phyloP scores from a whole-genome alignment of 2,797 vertebrate species.

The Sebastes hopkinsi region DNA sequence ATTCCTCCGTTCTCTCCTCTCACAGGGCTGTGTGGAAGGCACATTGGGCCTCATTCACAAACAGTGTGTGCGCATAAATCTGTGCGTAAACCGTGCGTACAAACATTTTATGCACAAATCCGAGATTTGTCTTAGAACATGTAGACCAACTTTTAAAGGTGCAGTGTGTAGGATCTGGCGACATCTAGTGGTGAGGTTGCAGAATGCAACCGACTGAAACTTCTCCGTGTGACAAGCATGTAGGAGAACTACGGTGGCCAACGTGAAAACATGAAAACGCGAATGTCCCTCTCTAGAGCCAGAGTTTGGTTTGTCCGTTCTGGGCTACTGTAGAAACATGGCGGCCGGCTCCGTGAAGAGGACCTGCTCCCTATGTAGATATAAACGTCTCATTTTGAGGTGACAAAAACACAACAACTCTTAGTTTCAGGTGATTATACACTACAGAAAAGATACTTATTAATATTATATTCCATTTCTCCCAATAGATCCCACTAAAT shows the following conservation, averaged over 20 bases:
- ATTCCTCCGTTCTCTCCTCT: background rate
- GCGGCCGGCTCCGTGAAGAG: too few species aligned
- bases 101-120: too few species aligned
- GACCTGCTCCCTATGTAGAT: too few species aligned
- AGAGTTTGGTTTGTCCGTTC: background rate
- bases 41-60: background rate
- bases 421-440: background rate
- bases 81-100: background rate
- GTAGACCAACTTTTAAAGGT: background rate
- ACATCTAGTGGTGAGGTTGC: background rate
- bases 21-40: background rate
- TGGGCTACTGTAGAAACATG: background rate
- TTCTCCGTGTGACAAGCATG: too few species aligned
- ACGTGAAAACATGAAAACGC: too few species aligned
- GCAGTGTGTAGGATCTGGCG: background rate
- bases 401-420: background rate
- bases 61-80: background rate
- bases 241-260: too few species aligned
- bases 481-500: background rate
- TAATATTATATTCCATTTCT: too few species aligned
- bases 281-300: background rate
- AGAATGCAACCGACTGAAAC: background rate
- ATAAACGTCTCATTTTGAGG: too few species aligned
- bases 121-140: background rate
- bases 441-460: background rate